Evolutionary conservation across 2,797 vertebrate genomes (phyloP), one percentile per base, ranked within the genome.

Genomic region (Phaenicophaeus curvirostris): DNA sequence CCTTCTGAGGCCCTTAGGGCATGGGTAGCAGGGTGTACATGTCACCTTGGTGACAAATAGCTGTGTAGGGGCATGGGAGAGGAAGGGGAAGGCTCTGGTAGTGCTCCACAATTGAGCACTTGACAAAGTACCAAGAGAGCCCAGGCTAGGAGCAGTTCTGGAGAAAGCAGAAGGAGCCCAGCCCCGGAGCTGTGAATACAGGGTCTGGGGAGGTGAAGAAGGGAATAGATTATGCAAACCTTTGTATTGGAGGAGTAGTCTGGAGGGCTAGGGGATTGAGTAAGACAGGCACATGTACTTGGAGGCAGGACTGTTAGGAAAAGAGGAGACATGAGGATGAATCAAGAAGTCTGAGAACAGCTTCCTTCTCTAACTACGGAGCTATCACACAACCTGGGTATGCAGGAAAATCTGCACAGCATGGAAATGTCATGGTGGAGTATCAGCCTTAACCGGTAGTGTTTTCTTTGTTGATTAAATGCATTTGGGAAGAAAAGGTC

Each of bases 21-120:
- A 41, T 65, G 51, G 5, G 53, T 13, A 83, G 20, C 27, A 75
- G 21, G 30, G 5, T 0, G 0, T 46, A 17, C 1, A 2, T 28
- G 12, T 59, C 15, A 25, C 21, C 27, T 54, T 1, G 2, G n/a
- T 30, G 11, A 15, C 2, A 1, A 65, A 71, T 51, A n/a, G 25
- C n/a, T 66, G 33, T 54, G 30, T 20, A 44, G 11, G n/a, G 14
- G 11, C 57, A 35, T 16, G 39, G 27, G 21, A 71, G 27, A 77
- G 33, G 15, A 23, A 87, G 10, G 16, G 13, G 8, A 72, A 82
- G 76, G 16, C 31, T 48, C 57, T 81, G 33, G 10, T 44, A 19
- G n/a, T 18, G 8, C 21, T 87, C 9, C 23, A 41, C 25, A 15
- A 15, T 37, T 41, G 61, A 31, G 13, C 6, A 37, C 6, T 6